phyloP scores from a whole-genome alignment of 2,797 vertebrate genomes.

The Rousettus madagascariensis region DNA sequence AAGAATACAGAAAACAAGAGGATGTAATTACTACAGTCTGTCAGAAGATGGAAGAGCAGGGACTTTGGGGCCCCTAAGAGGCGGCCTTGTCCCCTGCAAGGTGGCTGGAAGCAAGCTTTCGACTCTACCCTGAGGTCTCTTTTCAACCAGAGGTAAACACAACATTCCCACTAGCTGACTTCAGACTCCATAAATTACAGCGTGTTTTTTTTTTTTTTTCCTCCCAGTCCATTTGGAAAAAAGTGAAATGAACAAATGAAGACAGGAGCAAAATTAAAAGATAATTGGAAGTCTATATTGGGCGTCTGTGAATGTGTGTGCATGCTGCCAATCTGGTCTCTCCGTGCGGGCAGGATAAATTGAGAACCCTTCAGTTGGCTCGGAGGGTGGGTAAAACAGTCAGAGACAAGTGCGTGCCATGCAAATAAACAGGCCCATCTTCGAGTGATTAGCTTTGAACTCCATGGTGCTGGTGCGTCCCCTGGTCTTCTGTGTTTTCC shows the following conservation, averaged over 20 bases:
- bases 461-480: rapidly evolving
- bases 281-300: conserved; percentile 67
- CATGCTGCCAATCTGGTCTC: neutral
- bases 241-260: conserved; percentile 73
- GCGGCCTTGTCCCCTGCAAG: neutral
- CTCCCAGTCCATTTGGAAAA: conserved; percentile 47
- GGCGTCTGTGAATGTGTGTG: neutral
- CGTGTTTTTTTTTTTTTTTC: too few relatives aligned
- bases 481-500: neutral
- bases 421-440: conserved; percentile 41
- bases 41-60: neutral
- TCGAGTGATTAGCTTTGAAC: neutral
- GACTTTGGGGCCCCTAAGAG: neutral
- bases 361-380: neutral
- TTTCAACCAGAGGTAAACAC: neutral
- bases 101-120: rapidly evolving
- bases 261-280: conserved; percentile 73
- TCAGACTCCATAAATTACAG: conserved; percentile 66
- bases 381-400: neutral
- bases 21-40: too few relatives aligned
- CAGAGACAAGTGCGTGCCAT: neutral
- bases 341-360: neutral
- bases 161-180: neutral
- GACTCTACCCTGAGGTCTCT: rapidly evolving
- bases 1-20: neutral